phyloP scores from a whole-genome alignment of 1,140 invertebrate genomes.

The Musca domestica region DNA sequence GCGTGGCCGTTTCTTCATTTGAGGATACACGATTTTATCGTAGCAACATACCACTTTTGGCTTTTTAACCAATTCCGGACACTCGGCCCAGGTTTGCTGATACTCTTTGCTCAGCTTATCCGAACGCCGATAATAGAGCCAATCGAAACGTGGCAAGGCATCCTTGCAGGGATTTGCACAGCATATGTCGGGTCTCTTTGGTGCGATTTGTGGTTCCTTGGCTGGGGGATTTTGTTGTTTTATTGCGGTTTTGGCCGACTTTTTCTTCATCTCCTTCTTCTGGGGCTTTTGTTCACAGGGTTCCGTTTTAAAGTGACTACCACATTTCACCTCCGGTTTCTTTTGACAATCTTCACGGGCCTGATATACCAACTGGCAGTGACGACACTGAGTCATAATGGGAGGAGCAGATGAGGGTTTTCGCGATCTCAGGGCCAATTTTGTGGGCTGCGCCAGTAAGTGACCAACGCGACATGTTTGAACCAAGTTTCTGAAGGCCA shows the following conservation, averaged over 20 bases:
- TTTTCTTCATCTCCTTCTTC: too few species aligned
- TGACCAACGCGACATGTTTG: neutral
- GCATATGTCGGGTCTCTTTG: conserved; percentile 16
- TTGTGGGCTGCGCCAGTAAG: neutral
- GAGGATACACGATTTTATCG: neutral
- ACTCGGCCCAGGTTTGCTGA: conserved; percentile 34
- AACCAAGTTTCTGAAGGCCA: neutral
- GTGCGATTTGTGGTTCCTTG: neutral
- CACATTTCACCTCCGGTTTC: neutral
- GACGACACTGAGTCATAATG: neutral
- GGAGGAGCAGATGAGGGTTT: neutral
- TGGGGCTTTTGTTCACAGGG: neutral
- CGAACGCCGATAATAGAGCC: conserved; percentile 29
- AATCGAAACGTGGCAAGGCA: conserved; percentile 31
- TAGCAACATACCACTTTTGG: conserved; percentile 19
- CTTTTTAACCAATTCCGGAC: conserved; percentile 27
- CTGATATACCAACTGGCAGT: neutral
- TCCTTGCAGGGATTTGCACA: conserved; percentile 25
- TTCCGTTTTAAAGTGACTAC: neutral
- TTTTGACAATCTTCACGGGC: neutral
- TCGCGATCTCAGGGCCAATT: neutral
- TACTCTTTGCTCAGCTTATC: conserved; percentile 25
- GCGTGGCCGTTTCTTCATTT: conserved; percentile 7
- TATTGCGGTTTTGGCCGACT: neutral
- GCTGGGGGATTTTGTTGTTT: neutral